Base-by-base conservation (phyloP, 2,113 vertebrate genomes). In the Oryctolagus cuniculus region DNA sequence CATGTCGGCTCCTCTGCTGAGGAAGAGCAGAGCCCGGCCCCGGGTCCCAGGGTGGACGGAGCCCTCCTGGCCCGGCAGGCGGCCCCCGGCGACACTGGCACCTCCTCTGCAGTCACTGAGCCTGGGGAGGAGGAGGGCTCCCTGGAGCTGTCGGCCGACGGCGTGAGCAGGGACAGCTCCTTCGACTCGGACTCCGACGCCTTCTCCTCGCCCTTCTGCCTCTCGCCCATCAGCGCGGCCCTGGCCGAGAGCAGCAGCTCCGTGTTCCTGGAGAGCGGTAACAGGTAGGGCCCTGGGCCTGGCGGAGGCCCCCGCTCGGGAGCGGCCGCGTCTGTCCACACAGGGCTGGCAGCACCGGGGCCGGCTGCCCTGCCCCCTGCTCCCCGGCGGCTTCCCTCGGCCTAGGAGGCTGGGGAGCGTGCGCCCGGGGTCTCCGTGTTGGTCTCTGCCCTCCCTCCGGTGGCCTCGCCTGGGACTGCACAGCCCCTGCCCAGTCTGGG, bases 121-220 rank as follows among this genome's bases (percentile, higher is more conserved):
- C 44, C 44, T 5, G 44, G 44, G 55, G 98, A 98, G 15, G 99
- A 99, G 0, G 99, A 99, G 95, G 99, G 98, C 89, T 99, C 99
- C 85, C 96, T 99, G 91, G 99, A 99, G 97, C 98, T 99, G 96
- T 99, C 99, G 0, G 98, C 98, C 0, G 99, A 99, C 0, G 99
- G 99, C 0, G 99, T 99, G 98, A 99, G 99, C 98, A 98, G 99
- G 27, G 99, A 99, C 98, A 99, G 99, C 95, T 99, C 99, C 75
- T 98, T 99, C 38, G 99, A 99, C 72, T 99, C 99, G 0, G 99
- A 99, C 97, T 99, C 99, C 0, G 99, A 99, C 91, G 99, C 99
- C 89, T 99, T 99, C 98, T 99, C 99, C 75, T 99, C 99, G 0
- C 99, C 99, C 0, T 99, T 99, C 98, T 99, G 99, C 98, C 98